Evolutionary conservation across 2,888 invertebrate species (phyloP).

Genomic region (Acutogordius australiensis): DNA sequence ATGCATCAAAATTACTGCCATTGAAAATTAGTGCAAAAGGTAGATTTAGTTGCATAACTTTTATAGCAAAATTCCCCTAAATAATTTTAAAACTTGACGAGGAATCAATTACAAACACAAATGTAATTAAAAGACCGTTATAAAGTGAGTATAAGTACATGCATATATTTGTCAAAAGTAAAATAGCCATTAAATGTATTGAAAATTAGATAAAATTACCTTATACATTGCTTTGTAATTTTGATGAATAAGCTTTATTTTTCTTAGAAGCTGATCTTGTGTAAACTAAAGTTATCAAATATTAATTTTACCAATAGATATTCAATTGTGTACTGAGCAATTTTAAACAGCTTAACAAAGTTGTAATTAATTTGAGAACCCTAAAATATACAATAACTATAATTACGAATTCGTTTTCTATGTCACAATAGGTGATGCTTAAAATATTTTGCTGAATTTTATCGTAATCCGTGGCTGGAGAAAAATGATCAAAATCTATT

Average conservation of each 20-base stretch:
- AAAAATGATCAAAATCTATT: conserved; percentile 3
- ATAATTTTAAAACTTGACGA: too few species aligned
- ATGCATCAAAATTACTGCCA: too few species aligned
- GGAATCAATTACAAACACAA: too few species aligned
- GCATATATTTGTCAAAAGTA: too few species aligned
- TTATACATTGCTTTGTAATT: not conserved
- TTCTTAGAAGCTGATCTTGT: not conserved
- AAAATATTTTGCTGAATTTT: not conserved
- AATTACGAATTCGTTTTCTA: conserved; percentile 6
- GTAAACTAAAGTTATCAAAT: not conserved
- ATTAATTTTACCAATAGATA: not conserved
- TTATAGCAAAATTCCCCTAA: too few species aligned
- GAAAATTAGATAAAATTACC: not conserved
- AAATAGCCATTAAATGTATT: too few species aligned
- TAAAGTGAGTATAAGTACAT: too few species aligned
- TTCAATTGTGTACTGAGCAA: not conserved
- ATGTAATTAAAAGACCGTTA: too few species aligned
- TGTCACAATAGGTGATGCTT: conserved; percentile 2
- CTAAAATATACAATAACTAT: too few species aligned
- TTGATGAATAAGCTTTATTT: not conserved
- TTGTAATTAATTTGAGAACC: too few species aligned
- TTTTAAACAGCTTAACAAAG: not conserved
- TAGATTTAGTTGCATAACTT: too few species aligned
- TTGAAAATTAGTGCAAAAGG: too few species aligned
- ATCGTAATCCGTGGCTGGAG: not conserved